phyloP scores from a whole-genome alignment of 1,140 invertebrate genomes.

The Lerema accius region DNA sequence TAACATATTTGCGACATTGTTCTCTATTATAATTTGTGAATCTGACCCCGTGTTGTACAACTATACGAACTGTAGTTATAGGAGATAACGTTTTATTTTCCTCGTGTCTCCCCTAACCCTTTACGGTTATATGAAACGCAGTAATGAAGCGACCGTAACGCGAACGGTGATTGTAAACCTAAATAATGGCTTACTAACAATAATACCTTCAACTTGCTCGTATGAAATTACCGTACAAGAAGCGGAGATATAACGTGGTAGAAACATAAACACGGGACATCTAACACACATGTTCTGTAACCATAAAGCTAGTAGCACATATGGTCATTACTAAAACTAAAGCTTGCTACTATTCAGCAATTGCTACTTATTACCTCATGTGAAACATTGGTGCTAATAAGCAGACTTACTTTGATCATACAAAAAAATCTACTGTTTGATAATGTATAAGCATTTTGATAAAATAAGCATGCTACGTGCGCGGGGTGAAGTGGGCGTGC shows the following conservation, averaged over 20 bases:
- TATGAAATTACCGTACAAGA: background rate
- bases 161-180: background rate
- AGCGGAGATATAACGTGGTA: constrained; percentile 4
- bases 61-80: background rate
- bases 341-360: too few species aligned
- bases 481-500: too few species aligned
- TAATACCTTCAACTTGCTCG: constrained; percentile 5
- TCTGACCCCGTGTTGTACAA: constrained; percentile 13
- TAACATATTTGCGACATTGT: constrained; percentile 31
- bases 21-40: constrained; percentile 8
- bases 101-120: background rate
- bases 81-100: constrained; percentile 12
- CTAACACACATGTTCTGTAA: too few species aligned
- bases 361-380: too few species aligned
- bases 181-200: background rate
- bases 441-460: too few species aligned
- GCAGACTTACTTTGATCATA: too few species aligned
- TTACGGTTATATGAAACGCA: background rate
- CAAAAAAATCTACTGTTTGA: too few species aligned
- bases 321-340: too few species aligned
- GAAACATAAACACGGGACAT: too few species aligned
- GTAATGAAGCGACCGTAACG: background rate
- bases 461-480: too few species aligned
- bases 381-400: too few species aligned
- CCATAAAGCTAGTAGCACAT: too few species aligned